Percentiles rank a stretch among this genome's conserved stretches.
Conservation (phyloP, 2,888 invertebrate genomes). For the Thera obeliscata region DNA sequence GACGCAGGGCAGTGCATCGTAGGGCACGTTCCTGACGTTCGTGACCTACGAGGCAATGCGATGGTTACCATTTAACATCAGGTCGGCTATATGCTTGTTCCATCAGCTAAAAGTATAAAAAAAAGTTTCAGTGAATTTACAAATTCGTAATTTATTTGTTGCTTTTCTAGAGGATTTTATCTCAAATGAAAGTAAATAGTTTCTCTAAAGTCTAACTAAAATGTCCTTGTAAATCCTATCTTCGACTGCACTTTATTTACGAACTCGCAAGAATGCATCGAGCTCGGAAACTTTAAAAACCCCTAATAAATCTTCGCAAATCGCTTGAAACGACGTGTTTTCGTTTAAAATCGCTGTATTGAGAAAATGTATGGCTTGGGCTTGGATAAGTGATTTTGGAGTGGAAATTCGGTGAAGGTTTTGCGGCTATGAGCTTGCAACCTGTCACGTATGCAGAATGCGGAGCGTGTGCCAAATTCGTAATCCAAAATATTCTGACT, state of each 20-base stretch:
- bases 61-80: no score
- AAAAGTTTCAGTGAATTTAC: no score
- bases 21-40: no score
- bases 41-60: no score
- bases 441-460: neutral
- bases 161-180: no score
- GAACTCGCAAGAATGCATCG: constrained; percentile 37
- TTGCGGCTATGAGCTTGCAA: neutral
- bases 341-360: constrained; percentile 53
- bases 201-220: constrained; percentile 2
- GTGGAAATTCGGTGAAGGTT: constrained; percentile 8
- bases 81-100: no score
- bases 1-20: no score
- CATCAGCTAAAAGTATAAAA: no score
- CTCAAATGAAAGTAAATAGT: neutral
- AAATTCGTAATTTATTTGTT: no score
- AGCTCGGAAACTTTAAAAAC: constrained; percentile 52
- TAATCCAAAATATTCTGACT: no score
- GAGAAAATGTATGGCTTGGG: constrained; percentile 51
- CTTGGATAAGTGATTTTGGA: constrained; percentile 40
- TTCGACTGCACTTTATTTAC: constrained; percentile 44
- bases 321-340: constrained; percentile 53
- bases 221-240: constrained; percentile 37
- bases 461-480: neutral
- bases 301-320: constrained; percentile 58